These are phyloP conservation scores for Sycophila texana DNA, from an alignment of 2,888 invertebrate genomes.

Conservation along the genomic window DNA sequence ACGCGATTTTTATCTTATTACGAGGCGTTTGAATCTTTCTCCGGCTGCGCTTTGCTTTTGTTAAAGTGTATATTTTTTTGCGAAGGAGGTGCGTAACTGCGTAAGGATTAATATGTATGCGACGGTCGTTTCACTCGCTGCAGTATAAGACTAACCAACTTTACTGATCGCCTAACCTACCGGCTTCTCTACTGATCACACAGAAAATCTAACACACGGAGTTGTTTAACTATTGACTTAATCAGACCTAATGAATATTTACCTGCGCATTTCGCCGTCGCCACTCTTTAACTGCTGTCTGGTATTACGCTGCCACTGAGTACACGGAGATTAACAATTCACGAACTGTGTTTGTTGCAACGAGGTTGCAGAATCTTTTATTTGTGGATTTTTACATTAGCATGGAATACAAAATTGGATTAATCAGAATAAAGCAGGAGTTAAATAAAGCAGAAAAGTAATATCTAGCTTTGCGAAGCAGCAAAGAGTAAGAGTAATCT, in stretches of 20 bases:
- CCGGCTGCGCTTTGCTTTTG: not conserved
- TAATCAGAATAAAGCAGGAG: not conserved
- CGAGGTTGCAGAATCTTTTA: conserved; percentile 54
- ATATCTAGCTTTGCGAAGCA: not conserved
- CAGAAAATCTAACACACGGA: conserved; percentile 44
- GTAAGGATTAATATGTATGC: not conserved
- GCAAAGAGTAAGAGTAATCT: not conserved
- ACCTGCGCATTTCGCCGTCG: no score
- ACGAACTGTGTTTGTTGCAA: conserved; percentile 73
- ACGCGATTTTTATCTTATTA: no score
- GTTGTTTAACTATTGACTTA: conserved; percentile 29
- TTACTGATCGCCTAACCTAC: conserved; percentile 31
- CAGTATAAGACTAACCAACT: conserved; percentile 41
- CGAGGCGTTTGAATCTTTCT: no score
- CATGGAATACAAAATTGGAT: not conserved
- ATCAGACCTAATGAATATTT: conserved; percentile 15
- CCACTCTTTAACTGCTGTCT: conserved; percentile 8
- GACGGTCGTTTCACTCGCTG: not conserved
- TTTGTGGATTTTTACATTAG: conserved; percentile 30
- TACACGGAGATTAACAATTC: conserved; percentile 57
- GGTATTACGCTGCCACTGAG: conserved; percentile 46
- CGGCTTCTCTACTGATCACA: conserved; percentile 31
- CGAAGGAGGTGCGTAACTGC: not conserved
- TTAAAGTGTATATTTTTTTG: not conserved
- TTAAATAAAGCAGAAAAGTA: not conserved